Evolutionary conservation across 2,113 vertebrate species (phyloP).

Genomic region (Sinocyclocheilus rhinocerous): DNA sequence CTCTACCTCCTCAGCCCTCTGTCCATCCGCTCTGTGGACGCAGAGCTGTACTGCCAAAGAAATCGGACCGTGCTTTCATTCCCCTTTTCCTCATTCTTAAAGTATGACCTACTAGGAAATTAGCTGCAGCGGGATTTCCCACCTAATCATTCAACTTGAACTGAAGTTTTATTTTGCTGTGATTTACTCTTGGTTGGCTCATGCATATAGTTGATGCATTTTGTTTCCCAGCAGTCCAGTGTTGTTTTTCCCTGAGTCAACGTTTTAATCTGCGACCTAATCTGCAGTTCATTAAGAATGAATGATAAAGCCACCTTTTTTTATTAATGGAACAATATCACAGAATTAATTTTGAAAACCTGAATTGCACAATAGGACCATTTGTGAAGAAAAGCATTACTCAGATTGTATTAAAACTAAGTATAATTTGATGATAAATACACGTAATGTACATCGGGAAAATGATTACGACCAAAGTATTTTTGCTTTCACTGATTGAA

Average conservation of each 20-base stretch:
- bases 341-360: neutral
- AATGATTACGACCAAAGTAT: constrained; percentile 19
- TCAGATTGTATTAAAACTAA: neutral
- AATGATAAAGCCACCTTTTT: too few relatives aligned
- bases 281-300: too few relatives aligned
- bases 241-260: too few relatives aligned
- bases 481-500: constrained; percentile 17
- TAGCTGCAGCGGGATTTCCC: neutral
- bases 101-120: constrained; percentile 20
- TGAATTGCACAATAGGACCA: constrained; percentile 6
- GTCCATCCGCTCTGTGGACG: constrained; percentile 46
- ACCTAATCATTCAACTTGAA: neutral
- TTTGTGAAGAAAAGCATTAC: neutral
- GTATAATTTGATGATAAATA: constrained; percentile 8
- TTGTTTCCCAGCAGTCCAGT: neutral
- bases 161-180: neutral
- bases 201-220: neutral
- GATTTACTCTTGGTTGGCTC: neutral
- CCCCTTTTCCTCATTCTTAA: constrained; percentile 31
- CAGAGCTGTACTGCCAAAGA: constrained; percentile 76
- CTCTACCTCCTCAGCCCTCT: constrained; percentile 28
- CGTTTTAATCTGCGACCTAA: too few relatives aligned
- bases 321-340: too few relatives aligned
- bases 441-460: constrained; percentile 8
- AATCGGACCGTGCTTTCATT: constrained; percentile 62